phyloP scores from a whole-genome alignment of 30 jellyfish, hydroid and myxozoan genomes.

The Catostylus mosaicus region DNA sequence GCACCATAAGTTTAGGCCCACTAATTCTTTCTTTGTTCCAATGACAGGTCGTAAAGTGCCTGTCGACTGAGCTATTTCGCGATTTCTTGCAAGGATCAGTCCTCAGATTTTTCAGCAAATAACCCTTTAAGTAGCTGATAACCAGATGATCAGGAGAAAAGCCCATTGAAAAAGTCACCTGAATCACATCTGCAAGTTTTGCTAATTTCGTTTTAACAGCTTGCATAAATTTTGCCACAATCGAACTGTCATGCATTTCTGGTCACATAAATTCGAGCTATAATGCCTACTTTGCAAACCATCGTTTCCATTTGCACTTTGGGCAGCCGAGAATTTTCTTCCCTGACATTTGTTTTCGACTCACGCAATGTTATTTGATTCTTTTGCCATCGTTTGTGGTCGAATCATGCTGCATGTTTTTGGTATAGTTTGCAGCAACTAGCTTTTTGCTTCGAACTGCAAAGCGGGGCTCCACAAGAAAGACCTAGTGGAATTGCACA shows the following conservation, averaged over 20 bases:
- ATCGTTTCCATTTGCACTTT: not conserved
- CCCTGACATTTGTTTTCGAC: not conserved
- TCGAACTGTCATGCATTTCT: not conserved
- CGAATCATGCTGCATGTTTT: not conserved
- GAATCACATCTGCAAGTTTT: not conserved
- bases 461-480: no score
- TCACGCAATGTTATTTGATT: not conserved
- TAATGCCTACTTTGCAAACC: not conserved
- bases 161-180: not conserved
- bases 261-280: slow-evolving; percentile 1
- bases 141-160: not conserved
- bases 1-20: no score
- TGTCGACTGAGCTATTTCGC: not conserved
- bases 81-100: not conserved
- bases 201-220: not conserved
- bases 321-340: not conserved
- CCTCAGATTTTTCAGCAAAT: not conserved
- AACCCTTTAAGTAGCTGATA: not conserved
- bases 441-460: no score
- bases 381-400: not conserved
- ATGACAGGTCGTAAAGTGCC: no score
- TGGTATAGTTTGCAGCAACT: no score
- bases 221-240: not conserved
- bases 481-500: no score
- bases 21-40: no score